Evolutionary conservation across 1,140 invertebrate species (phyloP).

Genomic region (Lordiphosa stackelbergi): DNA sequence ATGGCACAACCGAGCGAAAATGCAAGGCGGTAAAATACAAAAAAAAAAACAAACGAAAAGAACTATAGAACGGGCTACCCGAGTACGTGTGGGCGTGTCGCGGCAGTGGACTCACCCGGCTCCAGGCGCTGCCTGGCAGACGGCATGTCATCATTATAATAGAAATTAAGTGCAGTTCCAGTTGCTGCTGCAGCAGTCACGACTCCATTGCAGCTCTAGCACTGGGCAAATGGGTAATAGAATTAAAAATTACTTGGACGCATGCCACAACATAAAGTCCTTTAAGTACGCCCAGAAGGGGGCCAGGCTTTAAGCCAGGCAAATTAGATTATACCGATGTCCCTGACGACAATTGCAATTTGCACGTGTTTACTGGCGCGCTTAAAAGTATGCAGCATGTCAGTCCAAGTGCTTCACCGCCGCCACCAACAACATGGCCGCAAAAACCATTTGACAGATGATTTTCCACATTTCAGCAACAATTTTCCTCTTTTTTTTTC

Average conservation of each 20-base stretch:
- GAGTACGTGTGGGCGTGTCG: slow-evolving; percentile 46
- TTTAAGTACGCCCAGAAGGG: slow-evolving; percentile 33
- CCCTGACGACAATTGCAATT: slow-evolving; percentile 10
- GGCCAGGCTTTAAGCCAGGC: slow-evolving; percentile 18
- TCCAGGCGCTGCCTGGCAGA: slow-evolving; percentile 35
- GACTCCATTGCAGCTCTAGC: slow-evolving; percentile 15
- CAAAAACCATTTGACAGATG: slow-evolving; percentile 36
- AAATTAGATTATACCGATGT: slow-evolving; percentile 7
- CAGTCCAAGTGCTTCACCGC: slow-evolving; percentile 24
- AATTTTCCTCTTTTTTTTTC: slow-evolving; percentile 13
- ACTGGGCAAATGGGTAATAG: slow-evolving; percentile 52
- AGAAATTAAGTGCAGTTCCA: slow-evolving; percentile 54
- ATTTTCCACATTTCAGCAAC: slow-evolving; percentile 53
- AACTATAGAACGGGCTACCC: slow-evolving; percentile 5
- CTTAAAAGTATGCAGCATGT: slow-evolving; percentile 44
- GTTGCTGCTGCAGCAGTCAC: slow-evolving; percentile 12
- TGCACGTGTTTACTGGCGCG: slow-evolving; percentile 25
- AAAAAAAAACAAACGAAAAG: not conserved
- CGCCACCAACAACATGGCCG: slow-evolving; percentile 7
- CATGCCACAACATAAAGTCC: slow-evolving; percentile 46
- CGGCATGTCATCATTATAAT: slow-evolving; percentile 61
- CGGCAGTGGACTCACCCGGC: slow-evolving; percentile 10
- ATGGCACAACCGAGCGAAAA: slow-evolving; percentile 18
- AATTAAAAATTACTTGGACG: slow-evolving; percentile 61
- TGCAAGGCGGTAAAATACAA: slow-evolving; percentile 1